Evolutionary conservation across 2,797 vertebrate species (phyloP).

Genomic region (Ceryle rudis): DNA sequence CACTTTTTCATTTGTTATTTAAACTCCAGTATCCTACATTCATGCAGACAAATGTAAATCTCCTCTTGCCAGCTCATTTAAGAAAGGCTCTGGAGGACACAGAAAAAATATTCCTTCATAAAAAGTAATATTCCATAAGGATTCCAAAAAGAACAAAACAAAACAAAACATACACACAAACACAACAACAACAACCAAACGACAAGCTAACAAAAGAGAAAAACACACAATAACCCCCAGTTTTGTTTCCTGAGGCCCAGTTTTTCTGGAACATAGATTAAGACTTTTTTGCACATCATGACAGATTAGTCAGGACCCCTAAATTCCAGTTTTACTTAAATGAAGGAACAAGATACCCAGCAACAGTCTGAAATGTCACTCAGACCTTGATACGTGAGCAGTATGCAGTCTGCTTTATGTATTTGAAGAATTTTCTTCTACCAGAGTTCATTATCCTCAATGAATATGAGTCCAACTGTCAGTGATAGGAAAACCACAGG

Average conservation of each 20-base stretch:
- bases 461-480: not conserved
- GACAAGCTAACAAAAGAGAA: not conserved
- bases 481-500: slow-evolving; percentile 41
- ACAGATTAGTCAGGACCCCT: not conserved
- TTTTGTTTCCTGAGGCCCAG: not conserved
- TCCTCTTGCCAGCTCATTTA: not conserved
- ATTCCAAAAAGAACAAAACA: not conserved
- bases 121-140: not conserved
- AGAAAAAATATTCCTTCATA: not conserved
- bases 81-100: not conserved
- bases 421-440: not conserved
- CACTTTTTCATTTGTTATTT: not conserved
- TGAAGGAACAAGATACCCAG: not conserved
- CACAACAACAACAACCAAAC: not conserved
- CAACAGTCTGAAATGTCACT: not conserved
- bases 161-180: not conserved
- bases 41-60: slow-evolving; percentile 13
- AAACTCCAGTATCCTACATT: not conserved
- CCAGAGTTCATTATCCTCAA: not conserved
- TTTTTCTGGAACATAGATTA: not conserved
- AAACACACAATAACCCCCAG: not conserved
- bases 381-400: not conserved
- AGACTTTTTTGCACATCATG: not conserved
- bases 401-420: not conserved
- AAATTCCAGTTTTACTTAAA: not conserved